Evolutionary conservation across 2,113 vertebrate species (phyloP), one percentile per base, ranked within the genome.

Genomic region (Tychaedon coryphoeus): DNA sequence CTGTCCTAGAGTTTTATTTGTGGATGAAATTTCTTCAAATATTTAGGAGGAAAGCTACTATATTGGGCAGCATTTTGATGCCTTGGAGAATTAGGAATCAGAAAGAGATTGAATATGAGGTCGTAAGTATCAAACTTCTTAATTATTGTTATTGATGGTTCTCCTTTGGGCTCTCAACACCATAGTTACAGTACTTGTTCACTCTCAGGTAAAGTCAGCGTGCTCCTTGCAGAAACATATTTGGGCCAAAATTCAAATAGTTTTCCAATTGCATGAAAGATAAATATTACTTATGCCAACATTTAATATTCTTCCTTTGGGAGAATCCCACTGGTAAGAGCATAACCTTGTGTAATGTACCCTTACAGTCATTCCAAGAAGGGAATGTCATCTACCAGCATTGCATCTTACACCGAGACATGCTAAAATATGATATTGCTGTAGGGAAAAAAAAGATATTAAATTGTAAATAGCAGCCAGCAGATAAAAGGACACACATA

Each of bases 361-460:
- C 9, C 31, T 88, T 76, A 12, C 8, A 14, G n/a, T 69, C 42
- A 53, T 83, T 76, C 6, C 10, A 61, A 50, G 36, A 65, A 70
- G 36, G 14, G 47, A 40, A 61, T 45, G 8, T 62, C 7, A n/a
- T 19, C 14, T 80, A 24, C 33, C 36, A 53, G 11, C 33, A 34
- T n/a, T 66, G 10, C 5, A 40, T 72, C 5, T 57, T 72, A 51
- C 15, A 12, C 2, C 18, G 28, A 5, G 14, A 26, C 14, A 17
- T 8, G 29, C 12, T 79, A 64, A 78, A 86, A 69, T 72, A 79
- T 9, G 12, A 47, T 64, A 53, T 4, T 57, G 15, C 13, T 71
- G 5, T 56, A 76, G 43, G 31, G 5, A 0, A 16, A 51, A 71
- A 53, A 47, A 28, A n/a, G 43, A 1, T 0, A 38, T 14, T 33